Evolutionary conservation across 2,797 vertebrate genomes (phyloP).

Genomic region (Sebastiscus albofasciatus): DNA sequence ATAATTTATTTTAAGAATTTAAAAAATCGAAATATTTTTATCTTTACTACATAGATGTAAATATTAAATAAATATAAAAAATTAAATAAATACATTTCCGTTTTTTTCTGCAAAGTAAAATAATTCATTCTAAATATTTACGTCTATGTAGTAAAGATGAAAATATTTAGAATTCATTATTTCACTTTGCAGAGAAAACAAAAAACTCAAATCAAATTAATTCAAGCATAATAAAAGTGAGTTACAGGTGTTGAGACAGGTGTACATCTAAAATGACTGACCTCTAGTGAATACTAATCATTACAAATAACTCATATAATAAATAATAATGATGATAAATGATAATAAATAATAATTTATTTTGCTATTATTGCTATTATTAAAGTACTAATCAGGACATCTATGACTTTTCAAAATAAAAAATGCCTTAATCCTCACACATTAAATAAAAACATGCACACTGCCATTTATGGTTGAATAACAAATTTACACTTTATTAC

Average conservation of each 20-base stretch:
- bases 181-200: neutral
- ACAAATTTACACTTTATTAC: constrained; percentile 70
- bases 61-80: neutral
- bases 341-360: neutral
- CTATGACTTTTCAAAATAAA: neutral
- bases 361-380: neutral
- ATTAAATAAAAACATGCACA: constrained; percentile 14
- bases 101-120: no score
- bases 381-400: neutral
- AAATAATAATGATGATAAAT: neutral
- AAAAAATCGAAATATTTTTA: no score
- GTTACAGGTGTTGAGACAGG: neutral
- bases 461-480: constrained; percentile 42
- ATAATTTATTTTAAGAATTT: no score
- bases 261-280: neutral
- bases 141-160: neutral
- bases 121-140: no score
- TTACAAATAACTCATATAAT: neutral
- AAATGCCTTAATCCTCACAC: neutral
- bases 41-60: neutral
- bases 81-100: no score
- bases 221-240: neutral
- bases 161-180: neutral
- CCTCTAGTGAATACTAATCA: neutral
- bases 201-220: neutral